A percentile compares a stretch with the other conserved stretches of the same genome.
These are phyloP conservation scores for Oreotrochilus melanogaster DNA, from an alignment of 2,113 vertebrate species.

Conservation along the genomic window DNA sequence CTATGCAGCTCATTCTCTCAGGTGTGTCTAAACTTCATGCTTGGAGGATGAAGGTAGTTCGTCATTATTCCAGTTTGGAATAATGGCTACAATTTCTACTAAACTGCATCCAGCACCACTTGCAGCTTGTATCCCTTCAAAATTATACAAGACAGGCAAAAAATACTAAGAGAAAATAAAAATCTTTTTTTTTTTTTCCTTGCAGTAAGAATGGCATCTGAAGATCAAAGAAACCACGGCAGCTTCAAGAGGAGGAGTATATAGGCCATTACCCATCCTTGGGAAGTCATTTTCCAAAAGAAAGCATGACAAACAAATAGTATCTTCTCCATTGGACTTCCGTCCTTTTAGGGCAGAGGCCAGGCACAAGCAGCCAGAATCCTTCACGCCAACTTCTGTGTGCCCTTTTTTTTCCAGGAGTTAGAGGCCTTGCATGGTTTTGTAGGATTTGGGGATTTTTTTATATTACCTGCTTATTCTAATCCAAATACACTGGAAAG, in stretches of 20 bases:
- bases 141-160: neutral
- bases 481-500: neutral
- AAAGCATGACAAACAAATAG: neutral
- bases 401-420: neutral
- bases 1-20: neutral
- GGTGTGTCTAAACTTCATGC: neutral
- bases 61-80: neutral
- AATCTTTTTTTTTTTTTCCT: neutral
- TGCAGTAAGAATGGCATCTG: neutral
- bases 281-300: neutral
- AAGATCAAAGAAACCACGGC: neutral
- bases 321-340: neutral
- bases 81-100: neutral
- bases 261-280: neutral
- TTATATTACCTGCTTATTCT: neutral
- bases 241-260: neutral
- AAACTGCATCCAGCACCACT: neutral
- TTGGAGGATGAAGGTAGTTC: neutral
- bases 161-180: neutral
- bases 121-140: neutral
- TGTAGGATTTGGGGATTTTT: neutral
- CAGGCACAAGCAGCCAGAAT: neutral
- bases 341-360: neutral
- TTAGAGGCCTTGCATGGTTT: neutral
- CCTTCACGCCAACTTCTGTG: fast-evolving